Evolutionary conservation across 2,113 vertebrate genomes (phyloP).

Genomic region (Camelus dromedarius): DNA sequence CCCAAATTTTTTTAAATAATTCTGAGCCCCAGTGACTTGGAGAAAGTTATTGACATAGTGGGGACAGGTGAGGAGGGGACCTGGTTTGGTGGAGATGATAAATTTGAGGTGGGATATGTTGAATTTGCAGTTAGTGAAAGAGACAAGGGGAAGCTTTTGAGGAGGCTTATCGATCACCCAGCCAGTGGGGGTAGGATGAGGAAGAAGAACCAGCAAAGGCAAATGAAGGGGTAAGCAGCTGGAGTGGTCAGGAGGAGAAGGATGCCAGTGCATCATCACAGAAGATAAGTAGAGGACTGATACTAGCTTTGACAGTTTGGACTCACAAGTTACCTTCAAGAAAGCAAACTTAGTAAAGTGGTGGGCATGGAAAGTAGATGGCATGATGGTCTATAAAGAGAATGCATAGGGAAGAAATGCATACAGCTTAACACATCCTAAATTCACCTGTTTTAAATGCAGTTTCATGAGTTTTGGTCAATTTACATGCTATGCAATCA

Average conservation of each 20-base stretch:
- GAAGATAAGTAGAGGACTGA: neutral
- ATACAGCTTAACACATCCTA: neutral
- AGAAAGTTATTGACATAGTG: neutral
- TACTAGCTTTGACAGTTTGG: constrained; percentile 39
- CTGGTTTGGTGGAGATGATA: neutral
- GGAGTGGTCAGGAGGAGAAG: neutral
- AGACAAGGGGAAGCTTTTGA: constrained; percentile 8
- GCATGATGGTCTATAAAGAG: neutral
- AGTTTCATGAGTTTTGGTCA: constrained; percentile 14
- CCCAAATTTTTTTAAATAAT: neutral
- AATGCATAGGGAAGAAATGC: neutral
- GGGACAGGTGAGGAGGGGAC: neutral
- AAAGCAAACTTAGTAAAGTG: constrained; percentile 46
- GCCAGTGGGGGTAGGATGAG: neutral
- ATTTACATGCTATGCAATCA: neutral
- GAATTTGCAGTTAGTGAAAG: neutral
- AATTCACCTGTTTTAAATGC: constrained; percentile 3
- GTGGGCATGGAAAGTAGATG: neutral
- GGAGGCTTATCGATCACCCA: neutral
- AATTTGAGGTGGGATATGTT: neutral
- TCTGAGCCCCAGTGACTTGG: neutral
- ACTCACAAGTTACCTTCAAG: constrained; percentile 18
- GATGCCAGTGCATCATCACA: neutral
- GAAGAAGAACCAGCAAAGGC: constrained; percentile 5
- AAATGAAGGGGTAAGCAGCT: neutral